Conservation (phyloP, 2,888 invertebrate species). For the Dolomedes plantarius region DNA sequence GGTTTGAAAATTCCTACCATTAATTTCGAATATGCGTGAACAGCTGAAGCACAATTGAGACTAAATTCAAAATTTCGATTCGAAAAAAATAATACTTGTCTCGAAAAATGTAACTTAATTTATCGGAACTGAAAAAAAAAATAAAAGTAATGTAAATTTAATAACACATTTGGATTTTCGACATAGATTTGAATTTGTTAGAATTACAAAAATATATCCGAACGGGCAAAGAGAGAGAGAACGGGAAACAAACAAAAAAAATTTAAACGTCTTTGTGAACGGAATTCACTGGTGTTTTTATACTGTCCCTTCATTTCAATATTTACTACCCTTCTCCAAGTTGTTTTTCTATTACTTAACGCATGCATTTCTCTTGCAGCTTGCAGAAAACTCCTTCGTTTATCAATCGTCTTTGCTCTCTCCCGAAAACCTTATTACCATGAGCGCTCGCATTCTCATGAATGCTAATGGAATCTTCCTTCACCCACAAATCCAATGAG, state of each 20-base stretch:
- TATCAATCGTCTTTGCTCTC: constrained; percentile 27
- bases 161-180: neutral
- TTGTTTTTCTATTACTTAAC: constrained; percentile 3
- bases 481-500: constrained; percentile 60
- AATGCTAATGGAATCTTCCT: constrained; percentile 71
- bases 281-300: neutral
- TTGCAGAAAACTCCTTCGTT: constrained; percentile 12
- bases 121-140: neutral
- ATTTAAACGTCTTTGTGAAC: too few species aligned
- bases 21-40: too few species aligned
- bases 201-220: neutral
- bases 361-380: neutral
- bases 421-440: constrained; percentile 62
- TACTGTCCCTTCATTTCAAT: constrained; percentile 3
- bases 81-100: too few species aligned
- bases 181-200: neutral
- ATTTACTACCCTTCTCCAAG: neutral
- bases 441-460: constrained; percentile 67
- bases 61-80: too few species aligned
- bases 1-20: too few species aligned
- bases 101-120: too few species aligned
- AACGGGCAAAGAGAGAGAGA: too few species aligned
- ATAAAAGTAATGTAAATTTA: neutral
- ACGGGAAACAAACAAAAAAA: neutral
- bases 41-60: too few species aligned